Conservation (phyloP, 2,888 invertebrate genomes). For the Nomada fabriciana region DNA sequence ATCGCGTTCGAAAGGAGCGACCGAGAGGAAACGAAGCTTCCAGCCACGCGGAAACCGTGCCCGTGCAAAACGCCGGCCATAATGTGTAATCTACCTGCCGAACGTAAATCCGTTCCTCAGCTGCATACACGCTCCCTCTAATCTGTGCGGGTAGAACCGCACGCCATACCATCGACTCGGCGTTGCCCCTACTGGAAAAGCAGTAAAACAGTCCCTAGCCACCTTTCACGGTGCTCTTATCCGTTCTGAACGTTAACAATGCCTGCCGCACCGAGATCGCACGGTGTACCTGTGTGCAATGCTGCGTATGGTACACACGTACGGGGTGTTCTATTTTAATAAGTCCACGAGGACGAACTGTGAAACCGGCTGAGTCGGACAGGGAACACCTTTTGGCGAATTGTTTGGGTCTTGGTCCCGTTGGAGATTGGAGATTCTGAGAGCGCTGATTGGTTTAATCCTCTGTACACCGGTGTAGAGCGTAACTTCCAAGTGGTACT, state of each 20-base stretch:
- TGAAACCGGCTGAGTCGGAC: neutral
- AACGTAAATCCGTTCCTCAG: conserved; percentile 71
- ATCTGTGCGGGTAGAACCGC: conserved; percentile 61
- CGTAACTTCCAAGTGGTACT: no score
- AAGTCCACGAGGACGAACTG: neutral
- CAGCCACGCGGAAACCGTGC: conserved; percentile 42
- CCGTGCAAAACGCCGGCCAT: conserved; percentile 49
- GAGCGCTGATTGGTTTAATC: no score
- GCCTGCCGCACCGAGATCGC: conserved; percentile 48
- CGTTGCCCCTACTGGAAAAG: conserved; percentile 51
- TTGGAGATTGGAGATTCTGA: no score
- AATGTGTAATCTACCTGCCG: conserved; percentile 71
- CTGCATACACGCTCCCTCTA: conserved; percentile 59
- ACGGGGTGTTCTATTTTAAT: conserved; percentile 41
- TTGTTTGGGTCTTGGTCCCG: neutral
- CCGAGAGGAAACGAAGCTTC: conserved; percentile 3
- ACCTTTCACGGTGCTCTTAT: conserved; percentile 65
- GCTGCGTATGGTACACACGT: conserved; percentile 5
- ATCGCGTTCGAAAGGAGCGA: conserved; percentile 34
- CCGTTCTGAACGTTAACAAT: conserved; percentile 67
- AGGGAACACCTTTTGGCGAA: neutral
- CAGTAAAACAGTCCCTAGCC: conserved; percentile 66
- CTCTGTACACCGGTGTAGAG: no score
- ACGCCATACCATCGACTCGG: conserved; percentile 65
- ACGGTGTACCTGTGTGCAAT: conserved; percentile 39